A percentile compares a stretch with the other conserved stretches of the same genome.
phyloP scores from a whole-genome alignment of 2,888 invertebrate species.

The Temnothorax unifasciatus region DNA sequence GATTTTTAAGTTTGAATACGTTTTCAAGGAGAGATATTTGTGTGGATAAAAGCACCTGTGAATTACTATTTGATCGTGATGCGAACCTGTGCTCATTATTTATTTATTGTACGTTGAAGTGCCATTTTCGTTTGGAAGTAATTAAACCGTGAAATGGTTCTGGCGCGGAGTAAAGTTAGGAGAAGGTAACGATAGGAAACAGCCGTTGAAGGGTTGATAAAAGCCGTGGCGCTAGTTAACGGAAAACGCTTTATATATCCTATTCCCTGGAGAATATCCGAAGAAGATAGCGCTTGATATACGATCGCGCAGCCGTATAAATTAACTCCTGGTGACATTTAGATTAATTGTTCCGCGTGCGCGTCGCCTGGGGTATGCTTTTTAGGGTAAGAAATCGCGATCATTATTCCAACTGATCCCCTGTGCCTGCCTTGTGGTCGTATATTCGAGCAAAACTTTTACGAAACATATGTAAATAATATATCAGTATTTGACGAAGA shows the following conservation, averaged over 20 bases:
- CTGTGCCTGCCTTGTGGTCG: constrained; percentile 40
- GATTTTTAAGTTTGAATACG: background rate
- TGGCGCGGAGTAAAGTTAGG: constrained; percentile 58
- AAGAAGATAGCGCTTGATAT: constrained; percentile 84
- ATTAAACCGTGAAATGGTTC: constrained; percentile 73
- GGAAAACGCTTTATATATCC: constrained; percentile 78
- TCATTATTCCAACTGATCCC: constrained; percentile 74
- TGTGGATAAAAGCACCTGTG: background rate
- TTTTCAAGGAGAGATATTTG: background rate
- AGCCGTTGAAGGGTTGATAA: constrained; percentile 83
- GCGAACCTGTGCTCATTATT: constrained; percentile 23
- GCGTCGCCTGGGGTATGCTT: constrained; percentile 61
- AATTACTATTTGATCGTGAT: constrained; percentile 12
- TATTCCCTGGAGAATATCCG: constrained; percentile 75
- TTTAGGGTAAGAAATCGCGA: constrained; percentile 71
- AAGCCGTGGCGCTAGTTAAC: constrained; percentile 76
- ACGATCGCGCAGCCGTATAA: constrained; percentile 83
- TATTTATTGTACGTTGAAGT: constrained; percentile 28
- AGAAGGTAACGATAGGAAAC: constrained; percentile 77
- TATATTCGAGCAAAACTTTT: constrained; percentile 63
- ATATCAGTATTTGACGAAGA: background rate
- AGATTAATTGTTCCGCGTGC: constrained; percentile 83
- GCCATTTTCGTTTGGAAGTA: constrained; percentile 66
- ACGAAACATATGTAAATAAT: constrained; percentile 24
- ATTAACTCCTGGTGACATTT: constrained; percentile 84